Percentiles rank a stretch among this genome's conserved stretches.
Conservation (phyloP, 2,113 vertebrate species). For the Brevimyrus niger region DNA sequence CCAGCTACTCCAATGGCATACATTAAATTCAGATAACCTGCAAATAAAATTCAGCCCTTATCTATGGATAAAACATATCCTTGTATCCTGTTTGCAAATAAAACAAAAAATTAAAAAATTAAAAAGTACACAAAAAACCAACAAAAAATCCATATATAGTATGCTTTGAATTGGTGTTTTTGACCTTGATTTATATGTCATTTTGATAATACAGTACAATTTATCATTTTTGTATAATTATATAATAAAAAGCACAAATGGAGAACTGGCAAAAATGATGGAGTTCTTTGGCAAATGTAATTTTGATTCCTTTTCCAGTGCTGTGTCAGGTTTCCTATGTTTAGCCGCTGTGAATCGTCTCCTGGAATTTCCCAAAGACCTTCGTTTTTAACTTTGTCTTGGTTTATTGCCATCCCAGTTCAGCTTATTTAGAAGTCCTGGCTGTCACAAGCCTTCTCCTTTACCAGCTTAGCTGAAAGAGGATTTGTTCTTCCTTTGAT, state of each 20-base stretch:
- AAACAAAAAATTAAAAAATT: not conserved
- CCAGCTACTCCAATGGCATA: not conserved
- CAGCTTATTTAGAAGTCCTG: not conserved
- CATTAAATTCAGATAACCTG: not conserved
- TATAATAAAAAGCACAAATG: not conserved
- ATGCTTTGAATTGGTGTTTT: not conserved
- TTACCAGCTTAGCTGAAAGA: slow-evolving; percentile 1
- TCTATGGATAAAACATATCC: not conserved
- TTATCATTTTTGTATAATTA: not conserved
- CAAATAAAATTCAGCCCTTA: not conserved
- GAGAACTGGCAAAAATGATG: not conserved
- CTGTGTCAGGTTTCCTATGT: slow-evolving; percentile 4
- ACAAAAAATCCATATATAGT: not conserved
- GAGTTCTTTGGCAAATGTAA: not conserved
- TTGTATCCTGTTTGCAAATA: not conserved
- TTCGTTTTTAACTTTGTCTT: not conserved
- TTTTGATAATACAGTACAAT: not conserved
- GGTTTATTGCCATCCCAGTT: not conserved
- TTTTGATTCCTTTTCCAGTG: not conserved
- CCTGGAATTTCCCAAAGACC: slow-evolving; percentile 8
- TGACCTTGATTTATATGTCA: not conserved
- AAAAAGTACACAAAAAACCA: not conserved
- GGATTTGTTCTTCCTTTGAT: not conserved
- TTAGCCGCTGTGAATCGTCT: not conserved
- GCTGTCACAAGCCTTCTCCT: slow-evolving; percentile 10